A percentile compares a stretch with the other conserved stretches of the same genome.
Conservation (phyloP, 2,888 invertebrate species). For the Drosophila recens region DNA sequence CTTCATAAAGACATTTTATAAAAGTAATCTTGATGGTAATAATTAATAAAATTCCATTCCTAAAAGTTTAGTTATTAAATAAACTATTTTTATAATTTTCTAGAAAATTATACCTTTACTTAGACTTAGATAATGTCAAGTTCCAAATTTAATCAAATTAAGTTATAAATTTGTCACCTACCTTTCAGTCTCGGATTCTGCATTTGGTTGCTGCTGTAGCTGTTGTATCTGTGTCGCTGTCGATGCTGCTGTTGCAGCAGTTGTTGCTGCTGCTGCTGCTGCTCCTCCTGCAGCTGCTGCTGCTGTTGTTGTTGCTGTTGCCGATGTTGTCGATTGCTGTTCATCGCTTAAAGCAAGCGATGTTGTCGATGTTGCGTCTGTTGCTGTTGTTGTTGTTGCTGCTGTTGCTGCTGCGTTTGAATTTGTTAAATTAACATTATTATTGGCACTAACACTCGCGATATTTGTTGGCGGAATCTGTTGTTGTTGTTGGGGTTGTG, state of each 20-base stretch:
- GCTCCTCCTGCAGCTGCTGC: conserved; percentile 36
- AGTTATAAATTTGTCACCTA: conserved; percentile 63
- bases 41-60: too few relatives aligned
- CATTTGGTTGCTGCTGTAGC: conserved; percentile 80
- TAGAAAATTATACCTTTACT: too few relatives aligned
- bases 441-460: conserved; percentile 83
- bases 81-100: too few relatives aligned
- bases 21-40: too few relatives aligned
- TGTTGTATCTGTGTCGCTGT: conserved; percentile 66
- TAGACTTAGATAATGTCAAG: not conserved
- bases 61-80: too few relatives aligned
- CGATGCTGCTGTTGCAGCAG: conserved; percentile 51
- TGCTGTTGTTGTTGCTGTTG: conserved; percentile 46
- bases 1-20: too few relatives aligned
- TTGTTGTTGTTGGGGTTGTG: conserved; percentile 48
- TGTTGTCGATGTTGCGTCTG: conserved; percentile 32
- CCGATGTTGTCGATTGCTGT: conserved; percentile 64
- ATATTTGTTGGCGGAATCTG: conserved; percentile 72
- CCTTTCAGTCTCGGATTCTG: conserved; percentile 86
- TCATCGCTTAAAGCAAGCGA: conserved; percentile 12
- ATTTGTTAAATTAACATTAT: conserved; percentile 74
- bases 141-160: too few relatives aligned
- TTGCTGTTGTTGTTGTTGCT: conserved; percentile 29
- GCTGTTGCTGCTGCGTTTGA: conserved; percentile 41
- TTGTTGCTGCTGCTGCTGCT: conserved; percentile 43